Base-by-base conservation (phyloP, 2,113 vertebrate genomes). In the Falco punctatus region DNA sequence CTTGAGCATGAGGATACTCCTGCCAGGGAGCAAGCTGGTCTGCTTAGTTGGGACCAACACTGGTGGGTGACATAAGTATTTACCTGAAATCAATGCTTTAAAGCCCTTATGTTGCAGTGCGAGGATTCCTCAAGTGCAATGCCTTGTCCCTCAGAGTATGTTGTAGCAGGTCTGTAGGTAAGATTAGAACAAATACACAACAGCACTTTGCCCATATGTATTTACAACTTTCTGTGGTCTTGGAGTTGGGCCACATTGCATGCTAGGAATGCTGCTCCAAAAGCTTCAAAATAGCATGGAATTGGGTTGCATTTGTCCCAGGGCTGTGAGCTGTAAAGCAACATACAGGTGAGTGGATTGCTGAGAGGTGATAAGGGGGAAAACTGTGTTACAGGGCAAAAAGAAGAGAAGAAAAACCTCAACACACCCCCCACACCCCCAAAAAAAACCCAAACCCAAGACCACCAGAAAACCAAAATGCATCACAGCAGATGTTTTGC, bases 61-160 rank as follows among this genome's bases (percentile, higher is more conserved):
- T 66, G 28, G 32, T 70, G 64, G 38, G 64, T 81, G 58, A 62
- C 11, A 0, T 4, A 58, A 67, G 11, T 58, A 15, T 49, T n/a
- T 55, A 54, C 52, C 27, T 67, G 57, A 51, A 74, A 64, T 27
- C 27, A 65, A 66, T 24, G 14, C 38, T 48, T 78, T 57, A 48
- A 42, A 32, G 33, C 61, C 4, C 9, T 20, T 32, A 33, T 0
- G 2, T 30, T 35, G 54, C 55, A 38, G 42, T 1, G 3, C 48
- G 59, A 69, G 54, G 54, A 19, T n/a, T 69, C 38, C 30, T 52
- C 44, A 33, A 30, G 61, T 26, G 65, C 35, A 35, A 1, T 33
- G 26, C 15, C 30, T 85, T 52, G 26, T 73, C 49, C 79, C 22
- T 66, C 46, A 23, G 74, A 65, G 46, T 38, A 18, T 6, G 5